Conservation (phyloP, 35 echinoderm and acorn worm species). For the Ptychodera flava region DNA sequence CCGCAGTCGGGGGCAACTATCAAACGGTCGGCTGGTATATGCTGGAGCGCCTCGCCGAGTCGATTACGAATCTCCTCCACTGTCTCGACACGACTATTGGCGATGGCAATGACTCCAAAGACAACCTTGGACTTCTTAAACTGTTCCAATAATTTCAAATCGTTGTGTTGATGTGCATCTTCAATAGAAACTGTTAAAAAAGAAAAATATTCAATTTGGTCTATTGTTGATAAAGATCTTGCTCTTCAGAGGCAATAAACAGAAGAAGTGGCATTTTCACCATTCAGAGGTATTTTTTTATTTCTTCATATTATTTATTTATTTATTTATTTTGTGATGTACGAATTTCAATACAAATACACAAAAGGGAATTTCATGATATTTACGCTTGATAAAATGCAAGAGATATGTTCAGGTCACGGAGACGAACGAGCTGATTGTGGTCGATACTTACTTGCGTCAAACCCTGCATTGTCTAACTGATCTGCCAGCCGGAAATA, state of each 20-base stretch:
- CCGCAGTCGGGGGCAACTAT: constrained; percentile 64
- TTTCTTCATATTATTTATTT: too few relatives aligned
- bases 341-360: too few relatives aligned
- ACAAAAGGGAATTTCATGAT: too few relatives aligned
- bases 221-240: neutral
- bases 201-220: constrained; percentile 3
- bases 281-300: too few relatives aligned
- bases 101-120: constrained; percentile 42
- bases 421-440: too few relatives aligned
- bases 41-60: constrained; percentile 23
- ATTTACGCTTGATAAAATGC: too few relatives aligned
- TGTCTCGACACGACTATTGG: constrained; percentile 37
- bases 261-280: neutral
- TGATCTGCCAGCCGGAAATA: constrained; percentile 43
- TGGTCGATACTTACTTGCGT: constrained; percentile 43
- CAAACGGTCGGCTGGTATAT: constrained; percentile 36
- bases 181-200: constrained; percentile 50
- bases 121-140: constrained; percentile 52
- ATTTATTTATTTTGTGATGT: too few relatives aligned
- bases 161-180: constrained; percentile 51
- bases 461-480: constrained; percentile 47
- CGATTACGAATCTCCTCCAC: constrained; percentile 42
- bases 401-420: too few relatives aligned
- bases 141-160: constrained; percentile 27
- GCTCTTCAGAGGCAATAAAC: neutral